phyloP scores from a whole-genome alignment of 2,888 invertebrate genomes.

The Athripsodes cinereus region DNA sequence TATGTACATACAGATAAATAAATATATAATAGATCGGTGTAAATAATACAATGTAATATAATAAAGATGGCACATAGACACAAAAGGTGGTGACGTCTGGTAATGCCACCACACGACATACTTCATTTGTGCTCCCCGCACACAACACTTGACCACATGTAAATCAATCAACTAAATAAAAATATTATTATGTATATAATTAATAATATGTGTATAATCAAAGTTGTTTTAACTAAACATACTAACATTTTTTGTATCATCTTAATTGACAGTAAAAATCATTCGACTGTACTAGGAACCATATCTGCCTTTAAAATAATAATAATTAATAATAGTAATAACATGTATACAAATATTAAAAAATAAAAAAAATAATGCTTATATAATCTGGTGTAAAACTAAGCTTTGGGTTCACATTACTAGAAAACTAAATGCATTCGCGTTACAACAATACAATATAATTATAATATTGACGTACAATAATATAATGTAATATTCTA shows the following conservation, averaged over 20 bases:
- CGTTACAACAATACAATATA: conserved; percentile 5
- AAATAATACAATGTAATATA: too few species aligned
- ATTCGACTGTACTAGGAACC: conserved; percentile 54
- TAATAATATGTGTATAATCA: too few species aligned
- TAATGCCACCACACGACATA: too few species aligned
- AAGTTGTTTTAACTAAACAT: too few species aligned
- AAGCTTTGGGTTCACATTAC: conserved; percentile 52
- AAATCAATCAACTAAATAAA: not conserved
- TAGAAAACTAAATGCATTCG: conserved; percentile 48
- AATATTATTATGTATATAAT: too few species aligned
- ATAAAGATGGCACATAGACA: conserved; percentile 54
- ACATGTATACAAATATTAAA: conserved; percentile 33
- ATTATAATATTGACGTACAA: too few species aligned
- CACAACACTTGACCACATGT: too few species aligned
- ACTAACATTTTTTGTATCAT: conserved; percentile 22
- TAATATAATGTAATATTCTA: not conserved
- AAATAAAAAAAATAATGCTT: conserved; percentile 27
- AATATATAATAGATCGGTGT: too few species aligned
- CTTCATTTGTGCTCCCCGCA: too few species aligned
- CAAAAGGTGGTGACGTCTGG: too few species aligned
- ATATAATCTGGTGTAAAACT: conserved; percentile 34
- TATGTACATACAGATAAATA: too few species aligned
- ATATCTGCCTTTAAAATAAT: conserved; percentile 54
- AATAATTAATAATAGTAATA: too few species aligned
- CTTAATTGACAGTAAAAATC: conserved; percentile 50